phyloP scores from a whole-genome alignment of 2,888 invertebrate genomes.

The Heteropelma amictum region DNA sequence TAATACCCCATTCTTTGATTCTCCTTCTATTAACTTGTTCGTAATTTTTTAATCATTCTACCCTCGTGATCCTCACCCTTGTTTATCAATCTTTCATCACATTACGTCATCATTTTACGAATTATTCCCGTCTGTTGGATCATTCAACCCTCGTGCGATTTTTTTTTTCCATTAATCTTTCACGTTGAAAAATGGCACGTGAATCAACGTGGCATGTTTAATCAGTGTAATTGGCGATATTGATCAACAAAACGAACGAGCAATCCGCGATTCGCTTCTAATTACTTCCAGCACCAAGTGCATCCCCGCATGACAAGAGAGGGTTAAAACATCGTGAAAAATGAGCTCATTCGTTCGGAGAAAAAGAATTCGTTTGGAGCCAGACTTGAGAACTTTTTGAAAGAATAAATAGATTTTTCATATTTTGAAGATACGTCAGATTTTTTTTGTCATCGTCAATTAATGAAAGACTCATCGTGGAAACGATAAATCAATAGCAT shows the following conservation, averaged over 20 bases:
- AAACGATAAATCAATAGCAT: too few relatives aligned
- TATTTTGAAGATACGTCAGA: background rate
- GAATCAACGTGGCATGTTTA: too few relatives aligned
- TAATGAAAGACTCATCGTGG: too few relatives aligned
- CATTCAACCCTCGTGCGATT: too few relatives aligned
- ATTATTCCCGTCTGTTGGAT: too few relatives aligned
- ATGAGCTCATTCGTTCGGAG: background rate
- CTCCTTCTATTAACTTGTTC: too few relatives aligned
- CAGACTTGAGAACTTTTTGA: too few relatives aligned
- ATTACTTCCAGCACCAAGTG: constrained; percentile 16
- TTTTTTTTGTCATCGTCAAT: too few relatives aligned
- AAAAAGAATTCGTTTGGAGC: too few relatives aligned
- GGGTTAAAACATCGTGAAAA: background rate
- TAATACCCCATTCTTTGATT: too few relatives aligned
- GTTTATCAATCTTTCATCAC: background rate
- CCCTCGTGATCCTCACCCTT: too few relatives aligned
- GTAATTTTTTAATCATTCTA: too few relatives aligned
- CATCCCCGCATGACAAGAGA: background rate
- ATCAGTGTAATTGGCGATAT: background rate
- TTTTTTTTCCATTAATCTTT: background rate
- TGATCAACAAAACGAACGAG: background rate
- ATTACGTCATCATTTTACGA: background rate
- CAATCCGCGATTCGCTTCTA: constrained; percentile 3
- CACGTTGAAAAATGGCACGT: background rate
- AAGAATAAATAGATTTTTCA: background rate